Evolutionary conservation across 2,797 vertebrate genomes (phyloP), one percentile per base, ranked within the genome.

Genomic region (Clarias pachynema): DNA sequence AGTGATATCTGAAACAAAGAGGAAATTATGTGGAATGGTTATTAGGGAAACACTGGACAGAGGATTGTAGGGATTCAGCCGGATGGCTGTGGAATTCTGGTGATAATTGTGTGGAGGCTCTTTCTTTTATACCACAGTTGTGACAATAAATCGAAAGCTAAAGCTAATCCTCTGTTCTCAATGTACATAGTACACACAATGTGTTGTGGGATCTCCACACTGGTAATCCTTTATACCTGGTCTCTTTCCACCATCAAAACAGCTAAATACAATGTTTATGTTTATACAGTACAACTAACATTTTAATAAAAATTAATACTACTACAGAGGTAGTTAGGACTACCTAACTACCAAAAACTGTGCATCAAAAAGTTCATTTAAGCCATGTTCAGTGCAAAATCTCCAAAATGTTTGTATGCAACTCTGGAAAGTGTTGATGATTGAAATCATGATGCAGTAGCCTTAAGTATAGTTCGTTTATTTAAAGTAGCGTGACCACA

Each of bases 401-500:
- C 37, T 44, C 34, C 9, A 10, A 69, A 69, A 72, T 72, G 69
- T 4, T 44, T 72, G 22, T 44, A 10, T 83, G 93, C 93, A 94
- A 96, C 93, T 95, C 94, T 95, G 94, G 92, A 95, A 95, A 95
- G 94, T 94, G 94, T 94, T 95, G 94, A 96, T 93, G 95, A 89
- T 90, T 90, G 89, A 89, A 96, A 22, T 95, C 93, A 94, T 93
- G 95, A 95, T 84, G 85, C 80, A 86, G 83, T 95, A 96, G 95
- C 94, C 96, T 95, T 95, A 95, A 91, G 95, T 96, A 95, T 93
- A 88, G 85, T 93, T 94, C 92, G 79, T 87, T 79, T 87, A 77
- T 93, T 91, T 91, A 95, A 95, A 95, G 95, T 95, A 95, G 95
- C 94, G 95, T 96, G 96, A 96, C 95, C 95, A 96, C 95, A 96